A percentile compares a stretch with the other conserved stretches of the same genome.
phyloP scores from a whole-genome alignment of 2,113 vertebrate genomes.

The Harpagus bidentatus region DNA sequence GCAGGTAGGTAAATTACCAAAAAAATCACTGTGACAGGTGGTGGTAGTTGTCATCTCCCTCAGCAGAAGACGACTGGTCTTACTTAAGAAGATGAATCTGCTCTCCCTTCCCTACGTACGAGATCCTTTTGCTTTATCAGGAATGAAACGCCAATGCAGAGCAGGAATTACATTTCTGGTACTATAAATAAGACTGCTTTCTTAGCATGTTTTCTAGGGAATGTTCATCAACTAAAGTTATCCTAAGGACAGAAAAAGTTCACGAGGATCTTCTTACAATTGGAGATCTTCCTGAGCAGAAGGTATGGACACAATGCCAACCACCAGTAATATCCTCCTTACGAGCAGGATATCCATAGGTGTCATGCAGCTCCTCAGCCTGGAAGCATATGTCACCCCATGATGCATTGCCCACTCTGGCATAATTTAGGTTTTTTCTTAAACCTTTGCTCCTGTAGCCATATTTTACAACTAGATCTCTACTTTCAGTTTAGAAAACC shows the following conservation, averaged over 20 bases:
- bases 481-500: background rate
- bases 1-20: background rate
- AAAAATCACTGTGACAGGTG: background rate
- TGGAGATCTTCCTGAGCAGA: background rate
- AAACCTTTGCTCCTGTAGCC: background rate
- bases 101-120: background rate
- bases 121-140: background rate
- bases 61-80: background rate
- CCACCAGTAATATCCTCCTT: background rate
- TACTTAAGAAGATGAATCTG: background rate
- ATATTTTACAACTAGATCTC: background rate
- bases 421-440: background rate
- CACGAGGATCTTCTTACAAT: background rate
- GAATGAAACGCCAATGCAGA: background rate
- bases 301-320: background rate
- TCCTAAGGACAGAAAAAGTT: background rate
- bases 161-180: background rate
- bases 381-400: background rate
- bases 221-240: background rate
- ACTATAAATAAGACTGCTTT: background rate
- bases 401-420: background rate
- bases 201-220: background rate
- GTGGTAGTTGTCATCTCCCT: background rate
- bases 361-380: background rate
- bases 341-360: background rate